Percentiles rank a stretch among this genome's conserved stretches.
Evolutionary conservation across 92 coral and sea anemone genomes (phyloP).

Genomic region (Hydrozoanthus gracilis): DNA sequence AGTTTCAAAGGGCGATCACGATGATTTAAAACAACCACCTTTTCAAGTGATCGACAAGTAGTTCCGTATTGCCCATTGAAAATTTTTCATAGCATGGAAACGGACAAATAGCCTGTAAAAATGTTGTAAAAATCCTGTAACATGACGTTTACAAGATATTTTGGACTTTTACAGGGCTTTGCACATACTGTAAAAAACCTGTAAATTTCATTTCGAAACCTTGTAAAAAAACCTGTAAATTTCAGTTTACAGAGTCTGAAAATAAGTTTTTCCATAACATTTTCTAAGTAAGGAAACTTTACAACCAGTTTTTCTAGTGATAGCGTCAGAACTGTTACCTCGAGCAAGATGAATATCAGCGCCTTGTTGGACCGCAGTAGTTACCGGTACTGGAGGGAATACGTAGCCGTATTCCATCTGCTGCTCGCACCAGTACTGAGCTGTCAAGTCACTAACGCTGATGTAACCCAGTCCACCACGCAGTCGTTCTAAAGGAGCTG

Average conservation of each 20-base stretch:
- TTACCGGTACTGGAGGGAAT: constrained; percentile 46
- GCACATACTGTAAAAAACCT: no score
- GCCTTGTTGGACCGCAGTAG: constrained; percentile 52
- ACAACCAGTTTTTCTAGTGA: neutral
- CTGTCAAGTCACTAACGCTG: constrained; percentile 67
- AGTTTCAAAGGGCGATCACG: no score
- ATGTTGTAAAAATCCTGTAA: no score
- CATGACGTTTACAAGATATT: neutral
- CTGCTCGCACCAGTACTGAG: constrained; percentile 80
- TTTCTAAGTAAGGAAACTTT: no score
- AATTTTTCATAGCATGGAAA: neutral
- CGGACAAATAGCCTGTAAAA: neutral
- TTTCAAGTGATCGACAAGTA: no score
- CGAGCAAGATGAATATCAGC: constrained; percentile 68
- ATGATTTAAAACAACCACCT: no score
- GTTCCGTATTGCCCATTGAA: no score
- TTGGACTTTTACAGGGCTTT: no score
- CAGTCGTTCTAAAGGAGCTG: constrained; percentile 57
- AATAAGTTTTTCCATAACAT: no score
- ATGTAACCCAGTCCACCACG: constrained; percentile 64
- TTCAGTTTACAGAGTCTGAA: no score
- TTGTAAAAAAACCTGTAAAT: no score
- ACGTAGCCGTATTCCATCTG: constrained; percentile 72
- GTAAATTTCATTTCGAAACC: no score
- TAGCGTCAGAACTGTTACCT: constrained; percentile 40